These are phyloP conservation scores for Habroteleia sp. DNA, from an alignment of 2,888 invertebrate genomes.

Conservation along the genomic window DNA sequence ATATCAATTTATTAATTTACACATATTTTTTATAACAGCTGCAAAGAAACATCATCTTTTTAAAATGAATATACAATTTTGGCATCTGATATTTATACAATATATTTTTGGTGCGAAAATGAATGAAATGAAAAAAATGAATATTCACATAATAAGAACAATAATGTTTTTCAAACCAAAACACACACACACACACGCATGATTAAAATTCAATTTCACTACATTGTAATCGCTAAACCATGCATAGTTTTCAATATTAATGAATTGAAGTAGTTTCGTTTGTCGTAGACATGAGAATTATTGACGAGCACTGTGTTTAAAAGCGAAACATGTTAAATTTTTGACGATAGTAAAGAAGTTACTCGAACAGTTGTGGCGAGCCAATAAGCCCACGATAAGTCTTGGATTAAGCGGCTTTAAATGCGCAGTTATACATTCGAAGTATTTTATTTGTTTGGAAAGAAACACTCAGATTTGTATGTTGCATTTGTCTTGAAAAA, in stretches of 20 bases:
- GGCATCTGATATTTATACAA: too few species aligned
- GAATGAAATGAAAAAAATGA: too few species aligned
- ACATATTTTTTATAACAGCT: too few species aligned
- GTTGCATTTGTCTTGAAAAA: conserved; percentile 22
- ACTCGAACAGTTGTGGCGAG: conserved; percentile 19
- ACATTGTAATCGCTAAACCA: not conserved
- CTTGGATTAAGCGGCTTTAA: not conserved
- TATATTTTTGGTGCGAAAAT: too few species aligned
- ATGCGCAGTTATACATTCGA: conserved; percentile 31
- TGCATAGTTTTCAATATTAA: conserved; percentile 12
- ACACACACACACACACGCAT: too few species aligned
- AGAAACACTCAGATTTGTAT: conserved; percentile 43
- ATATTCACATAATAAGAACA: too few species aligned
- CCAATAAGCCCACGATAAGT: not conserved
- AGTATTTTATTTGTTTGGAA: conserved; percentile 26
- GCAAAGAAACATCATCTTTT: too few species aligned
- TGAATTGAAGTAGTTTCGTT: conserved; percentile 8
- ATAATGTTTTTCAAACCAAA: too few species aligned
- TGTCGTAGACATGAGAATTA: conserved; percentile 11
- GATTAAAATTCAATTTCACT: too few species aligned
- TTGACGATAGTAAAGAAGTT: conserved; percentile 33
- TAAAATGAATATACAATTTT: too few species aligned
- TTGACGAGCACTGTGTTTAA: conserved; percentile 44
- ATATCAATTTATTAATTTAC: too few species aligned
- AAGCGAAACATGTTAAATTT: conserved; percentile 42